Base-by-base conservation (phyloP, 1,140 invertebrate genomes). In the Macrostomum lignano region DNA sequence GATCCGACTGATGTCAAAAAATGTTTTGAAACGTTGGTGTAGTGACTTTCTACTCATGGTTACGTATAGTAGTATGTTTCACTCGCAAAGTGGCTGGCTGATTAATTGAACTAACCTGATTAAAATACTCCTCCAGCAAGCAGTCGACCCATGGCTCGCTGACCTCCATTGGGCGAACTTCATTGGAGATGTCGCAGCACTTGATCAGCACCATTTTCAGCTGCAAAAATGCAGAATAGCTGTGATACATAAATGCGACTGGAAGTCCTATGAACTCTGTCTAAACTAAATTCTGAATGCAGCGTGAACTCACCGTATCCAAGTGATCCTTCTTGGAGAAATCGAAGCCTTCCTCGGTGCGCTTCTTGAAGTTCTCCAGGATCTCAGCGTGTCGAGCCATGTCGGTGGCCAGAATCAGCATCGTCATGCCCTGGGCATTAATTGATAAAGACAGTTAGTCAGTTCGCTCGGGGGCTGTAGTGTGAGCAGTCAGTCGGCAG, bases 101-200 rank as follows among this genome's bases (percentile, higher is more conserved):
- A n/a, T n/a, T n/a, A n/a, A n/a, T 21, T 10, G 15, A 13, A 31
- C 11, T 25, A 36, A 55, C 53, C 50, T 60, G 58, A 38, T 60
- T 57, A 31, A 60, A 60, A 38, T 56, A 60, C 39, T 60, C 58
- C 36, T 57, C 54, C 25, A 60, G 40, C 2, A 60, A 41, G 39
- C 52, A 57, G 34, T 60, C 56, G 1, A 60, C 49, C 56, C 56
- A 60, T 0, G 55, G 55, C 20, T 57, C 53, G 1, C 54, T 58
- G 0, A 58, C 53, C 31, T 55, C 51, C 44, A 56, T 50, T 3
- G 58, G 58, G 2, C 58, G 44, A 3, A 56, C 55, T 38, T 60
- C 58, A 31, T 60, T 60, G 3, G 56, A 60, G 10, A 60, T 60
- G 42, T 60, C 58, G 40, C 56, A 58, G 29, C 49, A 50, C 37